Evolutionary conservation across 2,113 vertebrate species (phyloP), one percentile per base, ranked within the genome.

Genomic region (Cepphus grylle): DNA sequence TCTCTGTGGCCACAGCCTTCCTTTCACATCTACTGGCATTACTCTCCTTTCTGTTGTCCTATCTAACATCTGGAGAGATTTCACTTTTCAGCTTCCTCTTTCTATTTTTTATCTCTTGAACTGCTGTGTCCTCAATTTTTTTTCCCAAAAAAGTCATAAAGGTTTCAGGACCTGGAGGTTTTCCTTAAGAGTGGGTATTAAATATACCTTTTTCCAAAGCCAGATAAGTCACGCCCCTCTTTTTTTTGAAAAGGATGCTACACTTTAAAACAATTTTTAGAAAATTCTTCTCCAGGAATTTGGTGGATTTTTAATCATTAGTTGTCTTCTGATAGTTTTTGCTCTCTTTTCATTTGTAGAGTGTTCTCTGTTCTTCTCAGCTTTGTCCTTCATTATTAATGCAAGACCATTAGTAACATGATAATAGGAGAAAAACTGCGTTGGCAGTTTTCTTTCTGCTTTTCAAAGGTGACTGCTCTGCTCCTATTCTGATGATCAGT

Each of bases 371-470:
- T 94, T 95, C 30, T 45, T 81, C 71, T 81, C 10, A 49, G 50
- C 29, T 94, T 91, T 90, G 81, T 87, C 93, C 93, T 96, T 95
- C 87, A 93, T 97, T 91, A 94, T 95, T 96, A 97, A 95, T 94
- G 65, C 66, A 97, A 87, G 52, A 93, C 88, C 86, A 81, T 91
- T 79, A 94, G 92, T 93, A 95, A 96, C 49, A 49, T 52, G 91
- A 96, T 96, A 81, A 69, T 40, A 82, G 81, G 17, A 80, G 43
- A 85, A 49, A 85, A 84, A 56, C 34, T 72, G 58, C 53, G 30
- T 53, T 47, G 49, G 56, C 91, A 67, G 9, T 79, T 96, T 81
- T 42, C 30, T 52, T 62, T 80, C 40, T 86, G 72, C 47, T 86
- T 91, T 86, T 80, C 15, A 15, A 81, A 96, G 81, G 91, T 95